A percentile compares a stretch with the other conserved stretches of the same genome.
phyloP scores from a whole-genome alignment of 2,113 vertebrate genomes.

The Gulo gulo region DNA sequence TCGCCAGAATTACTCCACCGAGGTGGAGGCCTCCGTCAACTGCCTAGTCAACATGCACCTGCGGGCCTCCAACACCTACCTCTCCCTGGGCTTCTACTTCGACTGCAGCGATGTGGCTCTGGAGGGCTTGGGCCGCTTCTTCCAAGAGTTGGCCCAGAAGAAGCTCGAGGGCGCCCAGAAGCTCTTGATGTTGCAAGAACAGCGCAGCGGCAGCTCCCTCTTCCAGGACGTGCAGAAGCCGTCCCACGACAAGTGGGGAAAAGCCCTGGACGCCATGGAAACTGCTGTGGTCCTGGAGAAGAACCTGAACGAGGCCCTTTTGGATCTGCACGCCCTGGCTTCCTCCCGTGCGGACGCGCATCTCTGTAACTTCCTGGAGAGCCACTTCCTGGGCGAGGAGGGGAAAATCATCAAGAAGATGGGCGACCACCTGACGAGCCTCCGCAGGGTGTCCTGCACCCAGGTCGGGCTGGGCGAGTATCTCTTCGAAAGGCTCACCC shows the following conservation, averaged over 20 bases:
- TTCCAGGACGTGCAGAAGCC: background rate
- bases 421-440: background rate
- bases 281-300: background rate
- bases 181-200: background rate
- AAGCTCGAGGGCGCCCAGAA: background rate
- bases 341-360: background rate
- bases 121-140: background rate
- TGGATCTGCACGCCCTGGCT: background rate
- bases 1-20: background rate
- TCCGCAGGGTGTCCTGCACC: background rate
- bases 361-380: background rate
- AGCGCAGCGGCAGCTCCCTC: background rate
- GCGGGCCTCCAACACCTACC: background rate
- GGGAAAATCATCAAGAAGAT: background rate
- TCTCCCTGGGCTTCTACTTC: background rate
- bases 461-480: background rate
- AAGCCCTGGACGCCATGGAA: background rate
- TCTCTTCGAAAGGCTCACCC: background rate
- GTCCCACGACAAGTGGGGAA: background rate
- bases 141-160: background rate
- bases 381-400: background rate
- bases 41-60: background rate
- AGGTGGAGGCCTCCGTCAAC: background rate
- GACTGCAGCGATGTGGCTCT: background rate
- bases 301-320: background rate